Conservation (phyloP, 1,140 invertebrate genomes). For the Paraescarpia echinospica region DNA sequence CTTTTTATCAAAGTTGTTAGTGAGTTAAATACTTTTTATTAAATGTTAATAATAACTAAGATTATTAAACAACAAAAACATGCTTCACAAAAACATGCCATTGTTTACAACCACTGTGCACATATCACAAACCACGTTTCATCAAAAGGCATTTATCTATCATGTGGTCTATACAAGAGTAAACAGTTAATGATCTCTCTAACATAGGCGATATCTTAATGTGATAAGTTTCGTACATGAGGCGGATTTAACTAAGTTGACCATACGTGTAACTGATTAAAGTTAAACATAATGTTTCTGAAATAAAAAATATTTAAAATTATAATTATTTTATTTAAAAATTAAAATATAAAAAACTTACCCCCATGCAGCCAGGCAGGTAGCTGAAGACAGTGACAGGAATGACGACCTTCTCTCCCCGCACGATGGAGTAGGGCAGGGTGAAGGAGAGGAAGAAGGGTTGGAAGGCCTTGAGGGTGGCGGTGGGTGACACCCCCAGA, state of each 20-base stretch:
- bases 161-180: no score
- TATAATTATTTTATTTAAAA: background rate
- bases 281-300: no score
- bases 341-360: constrained; percentile 52
- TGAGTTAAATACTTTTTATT: no score
- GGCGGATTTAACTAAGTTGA: background rate
- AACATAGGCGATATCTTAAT: background rate
- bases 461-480: constrained; percentile 78
- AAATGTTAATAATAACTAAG: no score
- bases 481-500: constrained; percentile 71
- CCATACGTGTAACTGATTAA: background rate
- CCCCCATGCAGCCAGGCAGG: constrained; percentile 67
- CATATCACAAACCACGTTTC: no score
- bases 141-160: no score
- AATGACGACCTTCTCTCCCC: constrained; percentile 86
- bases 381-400: constrained; percentile 93
- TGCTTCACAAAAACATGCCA: no score
- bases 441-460: constrained; percentile 85
- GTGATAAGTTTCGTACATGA: no score
- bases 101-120: no score
- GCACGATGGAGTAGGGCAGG: constrained; percentile 85
- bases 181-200: background rate
- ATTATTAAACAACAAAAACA: no score
- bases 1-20: no score
- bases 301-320: background rate